Conservation (phyloP, 1,140 invertebrate species). For the Formica exsecta region DNA sequence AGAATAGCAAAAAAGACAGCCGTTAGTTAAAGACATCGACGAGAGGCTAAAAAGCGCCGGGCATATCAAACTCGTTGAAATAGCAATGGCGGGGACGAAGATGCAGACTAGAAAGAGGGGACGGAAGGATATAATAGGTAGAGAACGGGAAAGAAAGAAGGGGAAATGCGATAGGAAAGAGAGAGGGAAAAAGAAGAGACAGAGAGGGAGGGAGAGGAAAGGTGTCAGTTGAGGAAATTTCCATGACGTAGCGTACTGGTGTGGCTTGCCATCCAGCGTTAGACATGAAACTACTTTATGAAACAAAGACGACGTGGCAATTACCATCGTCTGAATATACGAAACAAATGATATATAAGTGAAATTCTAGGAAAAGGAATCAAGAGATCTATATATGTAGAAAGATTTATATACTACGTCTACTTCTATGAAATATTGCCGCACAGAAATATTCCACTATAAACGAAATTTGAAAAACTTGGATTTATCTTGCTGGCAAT, state of each 20-base stretch:
- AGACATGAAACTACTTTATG: constrained; percentile 47
- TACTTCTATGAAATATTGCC: constrained; percentile 56
- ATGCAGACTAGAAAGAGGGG: constrained; percentile 47
- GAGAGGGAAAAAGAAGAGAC: not conserved
- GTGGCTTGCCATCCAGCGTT: constrained; percentile 45
- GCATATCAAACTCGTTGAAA: constrained; percentile 9
- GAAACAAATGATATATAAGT: not conserved
- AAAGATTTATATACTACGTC: constrained; percentile 28
- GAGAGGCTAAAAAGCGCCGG: not conserved
- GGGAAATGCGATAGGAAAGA: constrained; percentile 12
- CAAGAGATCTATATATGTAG: not conserved
- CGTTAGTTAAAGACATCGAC: not conserved
- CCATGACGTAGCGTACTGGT: constrained; percentile 72
- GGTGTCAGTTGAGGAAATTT: constrained; percentile 76
- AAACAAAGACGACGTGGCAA: constrained; percentile 55
- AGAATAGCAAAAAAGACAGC: not conserved
- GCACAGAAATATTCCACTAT: constrained; percentile 23
- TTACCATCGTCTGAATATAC: constrained; percentile 2
- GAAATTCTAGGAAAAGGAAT: not conserved
- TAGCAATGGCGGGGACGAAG: constrained; percentile 7
- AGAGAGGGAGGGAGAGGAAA: constrained; percentile 60
- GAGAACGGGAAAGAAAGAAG: constrained; percentile 44
- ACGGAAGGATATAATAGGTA: not conserved
- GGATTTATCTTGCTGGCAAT: not conserved
- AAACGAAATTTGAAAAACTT: not conserved